Conservation (phyloP, 92 coral and sea anemone genomes). For the Zoanthus sociatus region DNA sequence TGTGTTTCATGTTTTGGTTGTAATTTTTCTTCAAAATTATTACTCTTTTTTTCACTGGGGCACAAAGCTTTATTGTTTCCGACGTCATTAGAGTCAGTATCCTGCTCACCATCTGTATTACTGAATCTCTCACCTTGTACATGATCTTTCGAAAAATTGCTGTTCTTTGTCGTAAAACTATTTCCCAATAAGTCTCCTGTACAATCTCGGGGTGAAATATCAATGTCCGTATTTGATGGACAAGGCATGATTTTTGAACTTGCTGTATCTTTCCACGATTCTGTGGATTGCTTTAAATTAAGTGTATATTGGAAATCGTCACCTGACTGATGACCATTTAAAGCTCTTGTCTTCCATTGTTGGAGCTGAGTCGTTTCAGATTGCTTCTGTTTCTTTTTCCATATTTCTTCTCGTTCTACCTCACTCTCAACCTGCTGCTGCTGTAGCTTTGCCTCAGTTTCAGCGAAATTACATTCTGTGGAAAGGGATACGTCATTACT, state of each 20-base stretch:
- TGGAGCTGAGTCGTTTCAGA: neutral
- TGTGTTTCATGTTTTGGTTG: neutral
- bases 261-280: neutral
- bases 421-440: neutral
- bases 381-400: neutral
- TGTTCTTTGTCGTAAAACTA: neutral
- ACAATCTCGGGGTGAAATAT: neutral
- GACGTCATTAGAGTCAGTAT: neutral
- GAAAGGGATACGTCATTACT: neutral
- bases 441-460: neutral
- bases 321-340: neutral
- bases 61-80: neutral
- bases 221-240: neutral
- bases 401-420: neutral
- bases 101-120: neutral
- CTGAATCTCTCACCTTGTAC: neutral
- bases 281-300: neutral
- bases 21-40: neutral
- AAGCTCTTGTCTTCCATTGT: neutral
- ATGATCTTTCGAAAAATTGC: neutral
- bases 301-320: neutral
- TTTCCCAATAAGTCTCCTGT: neutral
- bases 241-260: neutral
- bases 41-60: constrained; percentile 13
- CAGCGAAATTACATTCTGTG: neutral